Percentiles rank a stretch among this genome's conserved stretches.
Conservation (phyloP, 2,797 vertebrate species). For the Catostomus latipinnis region DNA sequence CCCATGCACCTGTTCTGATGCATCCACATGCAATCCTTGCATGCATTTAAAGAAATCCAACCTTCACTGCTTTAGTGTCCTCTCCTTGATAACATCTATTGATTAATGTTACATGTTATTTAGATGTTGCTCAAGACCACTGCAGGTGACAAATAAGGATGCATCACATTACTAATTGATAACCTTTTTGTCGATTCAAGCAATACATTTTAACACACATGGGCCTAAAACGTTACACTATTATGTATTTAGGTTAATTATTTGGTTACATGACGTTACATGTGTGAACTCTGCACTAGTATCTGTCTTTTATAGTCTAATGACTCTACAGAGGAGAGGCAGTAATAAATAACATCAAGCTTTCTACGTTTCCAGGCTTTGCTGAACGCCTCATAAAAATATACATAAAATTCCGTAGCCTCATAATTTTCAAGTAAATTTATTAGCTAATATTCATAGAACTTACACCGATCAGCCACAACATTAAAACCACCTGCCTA, state of each 20-base stretch:
- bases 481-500: too few relatives aligned
- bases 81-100: conserved; percentile 11
- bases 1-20: conserved; percentile 45
- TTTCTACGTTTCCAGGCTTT: conserved; percentile 17
- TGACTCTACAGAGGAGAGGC: conserved; percentile 31
- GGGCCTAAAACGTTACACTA: conserved; percentile 41
- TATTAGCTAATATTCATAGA: conserved; percentile 37
- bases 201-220: conserved; percentile 45
- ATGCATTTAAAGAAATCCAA: conserved; percentile 42
- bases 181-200: conserved; percentile 34
- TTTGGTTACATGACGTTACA: conserved; percentile 17
- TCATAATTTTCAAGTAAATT: conserved; percentile 42
- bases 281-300: conserved; percentile 33
- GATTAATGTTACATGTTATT: conserved; percentile 21
- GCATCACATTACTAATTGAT: conserved; percentile 40
- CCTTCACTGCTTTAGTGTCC: conserved; percentile 21
- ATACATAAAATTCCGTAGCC: conserved; percentile 27
- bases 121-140: conserved; percentile 33
- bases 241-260: conserved; percentile 36
- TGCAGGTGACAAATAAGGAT: conserved; percentile 35
- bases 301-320: conserved; percentile 42
- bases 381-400: conserved; percentile 30
- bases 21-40: conserved; percentile 46
- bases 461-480: background rate
- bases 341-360: conserved; percentile 31